A percentile compares a stretch with the other conserved stretches of the same genome.
Conservation (phyloP, 2,113 vertebrate species). For the Hirundichthys speculiger region DNA sequence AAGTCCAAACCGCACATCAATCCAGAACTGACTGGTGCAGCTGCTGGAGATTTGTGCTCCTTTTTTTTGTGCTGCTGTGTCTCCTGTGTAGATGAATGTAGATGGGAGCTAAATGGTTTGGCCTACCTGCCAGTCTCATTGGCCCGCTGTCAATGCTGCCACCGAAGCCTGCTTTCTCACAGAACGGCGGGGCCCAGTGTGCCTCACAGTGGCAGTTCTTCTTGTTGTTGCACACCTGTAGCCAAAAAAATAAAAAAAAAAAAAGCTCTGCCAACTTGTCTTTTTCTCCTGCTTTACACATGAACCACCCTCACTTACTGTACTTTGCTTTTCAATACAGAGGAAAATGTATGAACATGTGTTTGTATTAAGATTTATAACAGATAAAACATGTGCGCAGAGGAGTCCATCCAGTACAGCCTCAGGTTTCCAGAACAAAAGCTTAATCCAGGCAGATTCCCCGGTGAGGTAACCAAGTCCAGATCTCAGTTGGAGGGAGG, state of each 20-base stretch:
- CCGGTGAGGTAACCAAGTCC: slow-evolving; percentile 59
- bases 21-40: slow-evolving; percentile 16
- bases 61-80: slow-evolving; percentile 18
- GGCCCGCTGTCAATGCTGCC: slow-evolving; percentile 96
- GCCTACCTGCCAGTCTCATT: slow-evolving; percentile 87
- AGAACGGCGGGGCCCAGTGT: slow-evolving; percentile 92
- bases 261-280: background rate
- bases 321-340: background rate
- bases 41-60: slow-evolving; percentile 10
- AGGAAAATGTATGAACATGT: background rate
- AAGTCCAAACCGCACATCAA: slow-evolving; percentile 20
- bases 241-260: background rate
- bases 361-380: slow-evolving; percentile 23
- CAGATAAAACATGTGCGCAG: slow-evolving; percentile 56
- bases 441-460: slow-evolving; percentile 61
- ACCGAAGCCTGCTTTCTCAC: slow-evolving; percentile 90
- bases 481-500: slow-evolving; percentile 61
- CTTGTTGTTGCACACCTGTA: slow-evolving; percentile 96
- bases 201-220: slow-evolving; percentile 97
- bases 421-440: slow-evolving; percentile 39
- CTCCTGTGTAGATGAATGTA: slow-evolving; percentile 32
- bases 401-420: slow-evolving; percentile 41
- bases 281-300: background rate
- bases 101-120: background rate
- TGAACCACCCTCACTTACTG: too few species aligned